Conservation (phyloP, 92 coral and sea anemone genomes). For the Phymanthus crucifer region DNA sequence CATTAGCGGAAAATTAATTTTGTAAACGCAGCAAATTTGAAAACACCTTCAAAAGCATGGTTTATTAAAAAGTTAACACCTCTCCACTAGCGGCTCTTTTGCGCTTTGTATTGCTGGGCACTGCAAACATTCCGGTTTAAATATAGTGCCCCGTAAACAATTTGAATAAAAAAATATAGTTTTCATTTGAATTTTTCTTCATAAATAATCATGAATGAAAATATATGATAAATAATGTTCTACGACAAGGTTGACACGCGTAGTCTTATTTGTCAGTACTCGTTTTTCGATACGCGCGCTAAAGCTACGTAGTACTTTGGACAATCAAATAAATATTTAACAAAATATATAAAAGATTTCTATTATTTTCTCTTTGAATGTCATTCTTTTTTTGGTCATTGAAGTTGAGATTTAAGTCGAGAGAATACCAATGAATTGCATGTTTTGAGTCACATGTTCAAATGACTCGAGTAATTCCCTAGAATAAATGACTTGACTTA, state of each 20-base stretch:
- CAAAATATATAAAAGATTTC: conserved; percentile 16
- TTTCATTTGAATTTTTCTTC: conserved; percentile 24
- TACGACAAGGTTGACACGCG: background rate
- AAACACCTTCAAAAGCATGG: conserved; percentile 9
- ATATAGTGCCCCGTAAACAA: conserved; percentile 18
- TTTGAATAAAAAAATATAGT: conserved; percentile 1
- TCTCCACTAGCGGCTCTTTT: conserved; percentile 38
- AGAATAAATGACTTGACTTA: background rate
- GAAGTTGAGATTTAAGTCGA: conserved; percentile 11
- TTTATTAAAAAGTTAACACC: conserved; percentile 47
- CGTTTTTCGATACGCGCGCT: conserved; percentile 7
- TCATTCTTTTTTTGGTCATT: conserved; percentile 19
- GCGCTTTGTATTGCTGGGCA: conserved; percentile 10
- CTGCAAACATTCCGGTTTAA: conserved; percentile 12
- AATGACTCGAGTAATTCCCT: background rate
- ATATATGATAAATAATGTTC: conserved; percentile 34
- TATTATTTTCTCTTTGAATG: conserved; percentile 10
- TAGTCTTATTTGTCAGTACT: background rate
- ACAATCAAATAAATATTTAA: conserved; percentile 13
- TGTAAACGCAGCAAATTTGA: conserved; percentile 11
- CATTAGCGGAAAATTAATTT: background rate
- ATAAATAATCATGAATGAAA: conserved; percentile 45
- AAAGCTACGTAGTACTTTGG: conserved; percentile 8
- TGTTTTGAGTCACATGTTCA: conserved; percentile 3
- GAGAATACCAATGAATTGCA: conserved; percentile 19